Conservation (phyloP, 1,140 invertebrate genomes). For the Plectrocnemia conspersa region DNA sequence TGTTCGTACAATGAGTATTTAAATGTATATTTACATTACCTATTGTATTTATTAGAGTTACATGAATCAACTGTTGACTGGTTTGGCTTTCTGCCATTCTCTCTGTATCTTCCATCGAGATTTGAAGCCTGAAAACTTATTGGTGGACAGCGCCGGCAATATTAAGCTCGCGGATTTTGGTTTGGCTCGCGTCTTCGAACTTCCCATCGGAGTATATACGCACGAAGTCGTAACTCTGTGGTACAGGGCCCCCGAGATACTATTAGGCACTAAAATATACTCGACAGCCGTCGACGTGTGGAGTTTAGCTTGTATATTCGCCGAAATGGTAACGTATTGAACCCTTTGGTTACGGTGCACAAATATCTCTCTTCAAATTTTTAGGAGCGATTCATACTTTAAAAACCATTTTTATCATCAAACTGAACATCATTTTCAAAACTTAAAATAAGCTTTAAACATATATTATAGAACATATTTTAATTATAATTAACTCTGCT, state of each 20-base stretch:
- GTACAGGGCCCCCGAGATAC: slow-evolving; percentile 94
- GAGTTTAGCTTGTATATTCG: slow-evolving; percentile 94
- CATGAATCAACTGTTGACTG: slow-evolving; percentile 84
- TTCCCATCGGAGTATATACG: slow-evolving; percentile 82
- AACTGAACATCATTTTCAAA: too few relatives aligned
- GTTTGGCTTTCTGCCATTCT: slow-evolving; percentile 88
- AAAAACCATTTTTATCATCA: too few relatives aligned
- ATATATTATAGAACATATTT: too few relatives aligned
- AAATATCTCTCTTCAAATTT: too few relatives aligned
- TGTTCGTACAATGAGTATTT: not conserved
- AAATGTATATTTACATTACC: not conserved
- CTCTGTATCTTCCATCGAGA: slow-evolving; percentile 83
- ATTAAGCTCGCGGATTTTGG: slow-evolving; percentile 93
- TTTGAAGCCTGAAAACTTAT: slow-evolving; percentile 87
- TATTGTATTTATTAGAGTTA: slow-evolving; percentile 63
- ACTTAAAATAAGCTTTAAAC: too few relatives aligned
- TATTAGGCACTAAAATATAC: slow-evolving; percentile 87
- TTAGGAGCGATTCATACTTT: too few relatives aligned
- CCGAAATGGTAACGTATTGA: slow-evolving; percentile 82
- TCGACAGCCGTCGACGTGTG: slow-evolving; percentile 89
- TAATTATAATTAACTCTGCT: too few relatives aligned
- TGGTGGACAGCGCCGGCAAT: slow-evolving; percentile 72
- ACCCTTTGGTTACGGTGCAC: too few relatives aligned
- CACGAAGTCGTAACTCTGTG: slow-evolving; percentile 95
- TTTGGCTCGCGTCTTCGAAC: slow-evolving; percentile 73